Conservation (phyloP, 2,113 vertebrate genomes). For the Dasyprocta punctata region DNA sequence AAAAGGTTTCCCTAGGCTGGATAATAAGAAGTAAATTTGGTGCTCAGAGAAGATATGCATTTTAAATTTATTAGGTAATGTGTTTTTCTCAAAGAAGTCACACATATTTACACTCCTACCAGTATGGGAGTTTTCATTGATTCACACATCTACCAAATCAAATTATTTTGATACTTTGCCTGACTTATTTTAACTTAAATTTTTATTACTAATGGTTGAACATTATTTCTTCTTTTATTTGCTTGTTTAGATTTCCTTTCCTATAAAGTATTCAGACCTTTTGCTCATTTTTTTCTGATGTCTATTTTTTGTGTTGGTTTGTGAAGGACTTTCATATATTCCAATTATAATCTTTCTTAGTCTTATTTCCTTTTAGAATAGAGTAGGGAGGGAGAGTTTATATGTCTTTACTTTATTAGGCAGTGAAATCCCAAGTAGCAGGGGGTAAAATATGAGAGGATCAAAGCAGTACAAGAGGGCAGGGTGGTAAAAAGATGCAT, state of each 20-base stretch:
- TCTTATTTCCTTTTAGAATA: neutral
- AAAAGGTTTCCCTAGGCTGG: neutral
- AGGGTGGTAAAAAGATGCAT: neutral
- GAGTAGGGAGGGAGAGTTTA: neutral
- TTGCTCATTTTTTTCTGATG: neutral
- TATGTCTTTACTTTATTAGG: neutral
- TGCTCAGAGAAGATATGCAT: neutral
- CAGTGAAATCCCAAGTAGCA: neutral
- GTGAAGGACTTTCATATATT: neutral
- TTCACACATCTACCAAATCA: neutral
- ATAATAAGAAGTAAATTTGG: neutral
- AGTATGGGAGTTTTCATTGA: neutral
- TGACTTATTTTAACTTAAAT: neutral
- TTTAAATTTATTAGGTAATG: neutral
- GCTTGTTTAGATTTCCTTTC: neutral
- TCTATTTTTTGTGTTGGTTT: slow-evolving; percentile 4
- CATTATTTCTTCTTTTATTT: neutral
- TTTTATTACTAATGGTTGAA: neutral
- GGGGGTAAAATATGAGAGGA: neutral
- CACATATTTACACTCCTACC: neutral
- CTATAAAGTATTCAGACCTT: neutral
- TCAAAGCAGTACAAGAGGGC: neutral
- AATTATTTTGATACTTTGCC: neutral
- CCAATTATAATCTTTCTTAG: neutral
- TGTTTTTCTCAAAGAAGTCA: neutral